Evolutionary conservation across 2,113 vertebrate species (phyloP), one percentile per base, ranked within the genome.

Genomic region (Ellobius talpinus): DNA sequence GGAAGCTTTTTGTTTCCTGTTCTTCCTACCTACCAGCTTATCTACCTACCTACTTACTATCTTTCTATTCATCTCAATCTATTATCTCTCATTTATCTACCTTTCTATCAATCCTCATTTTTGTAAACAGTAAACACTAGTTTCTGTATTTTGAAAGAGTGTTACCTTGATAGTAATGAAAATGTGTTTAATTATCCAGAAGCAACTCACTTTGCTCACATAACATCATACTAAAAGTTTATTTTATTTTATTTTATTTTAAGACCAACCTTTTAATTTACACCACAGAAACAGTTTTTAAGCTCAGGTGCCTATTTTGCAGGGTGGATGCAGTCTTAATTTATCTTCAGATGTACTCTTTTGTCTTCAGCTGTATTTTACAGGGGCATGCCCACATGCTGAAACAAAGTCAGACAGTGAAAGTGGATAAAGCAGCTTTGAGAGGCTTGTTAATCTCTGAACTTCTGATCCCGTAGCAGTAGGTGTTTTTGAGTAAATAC

Each of bases 361-460:
- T 85, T 89, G 14, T 70, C 70, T 82, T 90, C 16, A 1, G 89
- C 45, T 90, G 45, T 94, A 92, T 89, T 94, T 92, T 90, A 86
- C 21, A 55, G 77, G 89, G 85, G 65, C 85, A 66, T 93, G 92
- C 88, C 95, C 81, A 79, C 82, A 39, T 52, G 87, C 85, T 63
- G 63, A 86, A 96, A 90, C 93, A 73, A 93, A 90, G 85, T 93
- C 95, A 95, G 79, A 95, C 82, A 73, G 42, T 96, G 87, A 95
- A 96, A 93, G 76, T 86, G 96, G 93, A 96, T 94, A 95, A 94
- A 95, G 93, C 93, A 96, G 70, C 65, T 4, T 92, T 94, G 93
- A 97, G 96, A 98, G 94, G 88, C 39, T 73, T 86, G 68, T 93
- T 97, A 95, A 93, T 96, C 89, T 93, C 92, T 86, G 95, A 96